A percentile compares a stretch with the other conserved stretches of the same genome.
Evolutionary conservation across 2,113 vertebrate genomes (phyloP).

Genomic region (Plestiodon gilberti): DNA sequence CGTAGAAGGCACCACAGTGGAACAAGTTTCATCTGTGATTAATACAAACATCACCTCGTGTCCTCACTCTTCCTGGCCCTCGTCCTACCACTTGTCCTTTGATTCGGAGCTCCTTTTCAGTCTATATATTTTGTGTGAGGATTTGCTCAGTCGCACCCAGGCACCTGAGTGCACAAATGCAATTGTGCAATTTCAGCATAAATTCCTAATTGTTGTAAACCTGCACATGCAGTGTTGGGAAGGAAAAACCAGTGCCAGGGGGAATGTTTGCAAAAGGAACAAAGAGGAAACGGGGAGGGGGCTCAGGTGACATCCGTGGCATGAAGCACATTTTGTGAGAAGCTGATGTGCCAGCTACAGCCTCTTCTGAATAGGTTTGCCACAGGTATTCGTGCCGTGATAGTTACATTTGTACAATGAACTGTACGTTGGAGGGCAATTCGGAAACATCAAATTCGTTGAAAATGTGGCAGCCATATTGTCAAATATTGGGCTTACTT

Average conservation of each 20-base stretch:
- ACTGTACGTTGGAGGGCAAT: background rate
- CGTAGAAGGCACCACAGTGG: background rate
- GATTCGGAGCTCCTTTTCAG: background rate
- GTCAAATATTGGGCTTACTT: background rate
- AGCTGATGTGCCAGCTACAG: background rate
- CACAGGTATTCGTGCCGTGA: background rate
- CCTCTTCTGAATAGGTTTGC: too few species aligned
- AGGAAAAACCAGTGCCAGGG: background rate
- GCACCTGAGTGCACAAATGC: background rate
- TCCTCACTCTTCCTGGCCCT: background rate
- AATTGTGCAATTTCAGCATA: background rate
- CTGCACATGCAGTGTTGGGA: background rate
- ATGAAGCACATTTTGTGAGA: background rate
- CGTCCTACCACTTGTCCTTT: too few species aligned
- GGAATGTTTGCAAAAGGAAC: background rate
- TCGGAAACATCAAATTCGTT: background rate
- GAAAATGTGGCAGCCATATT: background rate
- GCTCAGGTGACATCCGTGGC: background rate
- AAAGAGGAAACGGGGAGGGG: background rate
- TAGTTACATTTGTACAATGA: background rate
- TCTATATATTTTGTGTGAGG: too few species aligned
- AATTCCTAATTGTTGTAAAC: background rate
- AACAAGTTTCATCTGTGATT: background rate
- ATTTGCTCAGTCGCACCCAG: background rate
- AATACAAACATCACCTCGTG: background rate